Percentiles rank a stretch among this genome's conserved stretches.
These are phyloP conservation scores for Iselma pallidipennis DNA, from an alignment of 2,888 invertebrate species.

Conservation along the genomic window DNA sequence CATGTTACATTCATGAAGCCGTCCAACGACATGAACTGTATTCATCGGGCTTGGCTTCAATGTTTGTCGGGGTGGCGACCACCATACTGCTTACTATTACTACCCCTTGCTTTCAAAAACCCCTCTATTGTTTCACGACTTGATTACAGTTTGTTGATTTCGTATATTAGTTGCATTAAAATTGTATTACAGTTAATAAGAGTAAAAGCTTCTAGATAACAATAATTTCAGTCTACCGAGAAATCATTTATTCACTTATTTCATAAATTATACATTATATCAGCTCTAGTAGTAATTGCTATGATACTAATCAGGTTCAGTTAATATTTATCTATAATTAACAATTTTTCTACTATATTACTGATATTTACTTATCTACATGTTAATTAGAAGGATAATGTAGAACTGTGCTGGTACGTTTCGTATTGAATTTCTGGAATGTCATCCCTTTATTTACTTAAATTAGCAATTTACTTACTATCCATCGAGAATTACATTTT, in stretches of 20 bases:
- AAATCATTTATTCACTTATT: background rate
- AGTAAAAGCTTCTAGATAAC: background rate
- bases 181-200: background rate
- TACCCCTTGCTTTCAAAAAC: background rate
- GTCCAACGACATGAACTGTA: constrained; percentile 37
- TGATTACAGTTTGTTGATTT: background rate
- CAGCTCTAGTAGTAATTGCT: too few relatives aligned
- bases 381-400: background rate
- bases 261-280: background rate
- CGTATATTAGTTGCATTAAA: background rate
- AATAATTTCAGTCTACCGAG: background rate
- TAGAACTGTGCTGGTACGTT: background rate
- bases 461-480: background rate
- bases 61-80: background rate
- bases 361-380: background rate
- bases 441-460: background rate
- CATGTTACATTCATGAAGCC: constrained; percentile 44
- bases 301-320: background rate
- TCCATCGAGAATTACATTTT: background rate
- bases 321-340: background rate
- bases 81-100: background rate
- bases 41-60: constrained; percentile 30
- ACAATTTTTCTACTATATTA: background rate
- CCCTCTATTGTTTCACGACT: background rate
- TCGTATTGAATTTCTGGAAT: background rate